Conservation (phyloP, 2,797 vertebrate genomes). For the Neosilurus mollespiculum region DNA sequence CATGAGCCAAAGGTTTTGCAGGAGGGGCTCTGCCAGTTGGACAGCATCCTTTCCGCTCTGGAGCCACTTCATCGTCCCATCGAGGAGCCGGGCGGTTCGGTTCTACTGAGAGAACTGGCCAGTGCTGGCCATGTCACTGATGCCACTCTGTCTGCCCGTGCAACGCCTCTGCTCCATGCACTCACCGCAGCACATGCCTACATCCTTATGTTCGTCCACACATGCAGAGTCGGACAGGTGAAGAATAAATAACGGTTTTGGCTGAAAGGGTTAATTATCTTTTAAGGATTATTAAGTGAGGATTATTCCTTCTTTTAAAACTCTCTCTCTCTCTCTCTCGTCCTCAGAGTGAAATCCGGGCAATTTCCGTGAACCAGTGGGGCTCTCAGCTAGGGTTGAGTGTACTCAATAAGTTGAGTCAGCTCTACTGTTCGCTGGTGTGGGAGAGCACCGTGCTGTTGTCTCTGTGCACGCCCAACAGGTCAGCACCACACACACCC, state of each 20-base stretch:
- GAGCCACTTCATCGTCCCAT: slow-evolving; percentile 94
- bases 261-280: background rate
- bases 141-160: slow-evolving; percentile 89
- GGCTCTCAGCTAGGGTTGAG: slow-evolving; percentile 92
- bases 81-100: slow-evolving; percentile 91
- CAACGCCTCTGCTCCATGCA: slow-evolving; percentile 90
- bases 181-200: slow-evolving; percentile 94
- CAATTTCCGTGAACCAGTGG: slow-evolving; percentile 97
- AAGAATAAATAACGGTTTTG: slow-evolving; percentile 39
- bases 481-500: slow-evolving; percentile 68
- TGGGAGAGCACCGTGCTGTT: slow-evolving; percentile 96
- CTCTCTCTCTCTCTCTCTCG: background rate
- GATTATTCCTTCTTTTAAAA: background rate
- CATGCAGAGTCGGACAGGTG: slow-evolving; percentile 95
- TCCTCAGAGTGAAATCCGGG: slow-evolving; percentile 91
- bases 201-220: slow-evolving; percentile 98
- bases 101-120: slow-evolving; percentile 89
- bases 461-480: slow-evolving; percentile 94
- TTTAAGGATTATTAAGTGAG: background rate
- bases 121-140: slow-evolving; percentile 89
- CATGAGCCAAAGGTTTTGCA: slow-evolving; percentile 95
- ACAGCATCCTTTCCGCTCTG: slow-evolving; percentile 87
- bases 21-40: slow-evolving; percentile 90
- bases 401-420: slow-evolving; percentile 92
- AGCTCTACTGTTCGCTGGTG: slow-evolving; percentile 93